Evolutionary conservation across 2,888 invertebrate genomes (phyloP).

Genomic region (Muscina levida): DNA sequence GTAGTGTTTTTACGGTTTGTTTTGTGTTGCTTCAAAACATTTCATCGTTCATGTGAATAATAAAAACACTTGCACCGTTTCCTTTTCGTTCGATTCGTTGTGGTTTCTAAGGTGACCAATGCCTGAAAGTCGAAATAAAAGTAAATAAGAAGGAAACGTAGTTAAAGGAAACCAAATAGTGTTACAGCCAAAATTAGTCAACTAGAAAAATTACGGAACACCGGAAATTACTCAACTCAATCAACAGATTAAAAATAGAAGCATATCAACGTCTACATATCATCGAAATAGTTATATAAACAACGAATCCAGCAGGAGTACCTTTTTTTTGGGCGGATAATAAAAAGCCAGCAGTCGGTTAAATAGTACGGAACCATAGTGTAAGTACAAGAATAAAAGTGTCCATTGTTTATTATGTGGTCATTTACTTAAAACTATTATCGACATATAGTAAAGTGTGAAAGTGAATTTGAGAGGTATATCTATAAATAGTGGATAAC

Average conservation of each 20-base stretch:
- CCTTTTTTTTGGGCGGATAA: slow-evolving; percentile 44
- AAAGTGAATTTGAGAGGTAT: too few species aligned
- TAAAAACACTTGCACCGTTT: not conserved
- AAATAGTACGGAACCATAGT: slow-evolving; percentile 60
- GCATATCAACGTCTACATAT: not conserved
- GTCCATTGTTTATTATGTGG: too few species aligned
- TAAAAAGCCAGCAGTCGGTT: slow-evolving; percentile 33
- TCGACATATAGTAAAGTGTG: too few species aligned
- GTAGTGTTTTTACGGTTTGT: slow-evolving; percentile 40
- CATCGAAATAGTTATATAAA: too few species aligned
- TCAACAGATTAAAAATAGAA: slow-evolving; percentile 36
- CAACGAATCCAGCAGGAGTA: not conserved
- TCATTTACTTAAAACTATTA: too few species aligned
- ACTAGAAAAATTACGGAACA: slow-evolving; percentile 39
- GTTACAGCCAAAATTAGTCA: slow-evolving; percentile 23
- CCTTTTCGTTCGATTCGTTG: slow-evolving; percentile 31
- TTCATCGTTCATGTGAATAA: not conserved
- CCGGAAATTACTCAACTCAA: slow-evolving; percentile 50
- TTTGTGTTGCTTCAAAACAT: slow-evolving; percentile 25
- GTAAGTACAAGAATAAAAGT: too few species aligned
- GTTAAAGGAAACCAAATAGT: slow-evolving; percentile 25
- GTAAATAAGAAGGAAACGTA: slow-evolving; percentile 38
- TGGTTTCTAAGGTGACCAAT: slow-evolving; percentile 57
- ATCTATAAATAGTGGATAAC: too few species aligned
- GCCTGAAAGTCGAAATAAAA: slow-evolving; percentile 31